Conservation (phyloP, 1,140 invertebrate genomes). For the Drosophila watanabei region DNA sequence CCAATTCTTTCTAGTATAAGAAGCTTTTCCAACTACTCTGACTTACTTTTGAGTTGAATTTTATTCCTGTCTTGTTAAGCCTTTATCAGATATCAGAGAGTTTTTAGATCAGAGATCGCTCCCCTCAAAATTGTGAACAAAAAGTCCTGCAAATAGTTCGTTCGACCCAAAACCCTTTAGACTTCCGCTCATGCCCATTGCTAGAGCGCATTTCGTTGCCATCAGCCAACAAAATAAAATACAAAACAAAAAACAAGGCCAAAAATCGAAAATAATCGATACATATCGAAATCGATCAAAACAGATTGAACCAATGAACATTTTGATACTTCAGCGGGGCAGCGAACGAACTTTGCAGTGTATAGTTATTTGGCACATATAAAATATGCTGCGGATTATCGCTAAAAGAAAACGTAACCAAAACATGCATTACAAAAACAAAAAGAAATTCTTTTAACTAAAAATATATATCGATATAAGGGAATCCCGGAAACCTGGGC, state of each 20-base stretch:
- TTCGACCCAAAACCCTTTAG: constrained; percentile 35
- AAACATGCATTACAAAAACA: constrained; percentile 33
- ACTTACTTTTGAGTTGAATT: constrained; percentile 12
- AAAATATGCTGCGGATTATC: constrained; percentile 85
- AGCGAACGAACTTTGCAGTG: constrained; percentile 72
- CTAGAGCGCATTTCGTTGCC: constrained; percentile 39
- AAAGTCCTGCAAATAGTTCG: constrained; percentile 65
- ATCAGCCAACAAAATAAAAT: constrained; percentile 15
- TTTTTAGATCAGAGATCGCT: constrained; percentile 6
- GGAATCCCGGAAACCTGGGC: constrained; percentile 6
- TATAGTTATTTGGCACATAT: constrained; percentile 82
- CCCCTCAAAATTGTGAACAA: no score
- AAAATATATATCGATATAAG: constrained; percentile 2
- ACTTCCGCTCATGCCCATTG: constrained; percentile 31
- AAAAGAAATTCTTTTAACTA: constrained; percentile 7
- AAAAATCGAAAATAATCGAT: neutral
- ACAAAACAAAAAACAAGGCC: no score
- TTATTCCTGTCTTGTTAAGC: constrained; percentile 1
- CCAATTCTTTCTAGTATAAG: constrained; percentile 8
- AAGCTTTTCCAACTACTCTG: constrained; percentile 28
- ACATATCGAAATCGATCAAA: neutral
- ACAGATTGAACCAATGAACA: constrained; percentile 44
- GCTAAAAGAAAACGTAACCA: constrained; percentile 67
- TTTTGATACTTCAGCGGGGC: constrained; percentile 43
- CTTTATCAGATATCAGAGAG: neutral